phyloP scores from a whole-genome alignment of 2,888 invertebrate genomes.

The Sialis fuliginosa region DNA sequence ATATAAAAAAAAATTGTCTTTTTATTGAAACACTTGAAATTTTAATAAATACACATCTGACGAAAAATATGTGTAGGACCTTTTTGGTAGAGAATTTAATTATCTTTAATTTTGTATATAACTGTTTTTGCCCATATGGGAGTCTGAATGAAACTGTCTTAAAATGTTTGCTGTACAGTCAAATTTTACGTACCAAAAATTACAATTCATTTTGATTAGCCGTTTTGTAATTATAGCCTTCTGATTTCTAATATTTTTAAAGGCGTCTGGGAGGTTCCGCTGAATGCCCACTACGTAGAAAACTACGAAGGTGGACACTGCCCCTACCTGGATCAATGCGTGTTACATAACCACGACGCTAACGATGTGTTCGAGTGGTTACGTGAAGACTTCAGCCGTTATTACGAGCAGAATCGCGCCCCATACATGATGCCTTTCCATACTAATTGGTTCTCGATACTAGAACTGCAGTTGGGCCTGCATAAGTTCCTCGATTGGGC shows the following conservation, averaged over 20 bases:
- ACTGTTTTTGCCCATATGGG: not conserved
- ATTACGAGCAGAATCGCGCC: conserved; percentile 74
- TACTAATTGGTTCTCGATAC: conserved; percentile 91
- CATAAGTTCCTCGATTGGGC: conserved; percentile 77
- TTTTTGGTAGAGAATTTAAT: too few species aligned
- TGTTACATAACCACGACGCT: conserved; percentile 68
- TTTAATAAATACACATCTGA: not conserved
- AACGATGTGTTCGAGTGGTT: conserved; percentile 70
- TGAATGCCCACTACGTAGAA: conserved; percentile 79
- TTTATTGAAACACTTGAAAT: not conserved
- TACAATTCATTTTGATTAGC: too few species aligned
- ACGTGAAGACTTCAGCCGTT: conserved; percentile 70
- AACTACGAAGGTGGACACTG: conserved; percentile 83
- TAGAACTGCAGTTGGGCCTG: conserved; percentile 61
- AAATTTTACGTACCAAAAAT: too few species aligned
- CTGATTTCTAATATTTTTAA: conserved; percentile 12
- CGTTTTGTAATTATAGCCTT: too few species aligned
- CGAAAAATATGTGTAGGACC: too few species aligned
- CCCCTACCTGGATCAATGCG: conserved; percentile 82
- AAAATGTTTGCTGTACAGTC: too few species aligned
- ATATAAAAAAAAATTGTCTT: too few species aligned
- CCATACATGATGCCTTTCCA: conserved; percentile 94
- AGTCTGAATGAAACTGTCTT: not conserved
- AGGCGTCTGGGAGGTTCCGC: conserved; percentile 84
- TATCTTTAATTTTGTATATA: too few species aligned